These are phyloP conservation scores for Zapus hudsonius DNA, from an alignment of 2,113 vertebrate species.

Conservation along the genomic window DNA sequence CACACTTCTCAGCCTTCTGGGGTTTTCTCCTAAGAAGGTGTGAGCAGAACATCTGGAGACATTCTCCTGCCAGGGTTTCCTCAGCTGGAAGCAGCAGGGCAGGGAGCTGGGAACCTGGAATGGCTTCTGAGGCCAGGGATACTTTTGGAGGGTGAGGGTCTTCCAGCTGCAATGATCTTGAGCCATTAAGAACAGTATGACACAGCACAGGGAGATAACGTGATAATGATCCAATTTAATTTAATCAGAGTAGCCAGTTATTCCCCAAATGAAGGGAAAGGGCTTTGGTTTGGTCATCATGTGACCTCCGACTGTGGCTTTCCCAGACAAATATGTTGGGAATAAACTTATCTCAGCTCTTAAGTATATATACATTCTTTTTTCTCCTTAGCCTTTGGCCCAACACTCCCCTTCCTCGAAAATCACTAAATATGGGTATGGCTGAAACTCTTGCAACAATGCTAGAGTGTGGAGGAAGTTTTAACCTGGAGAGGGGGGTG, in stretches of 20 bases:
- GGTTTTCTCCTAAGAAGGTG: constrained; percentile 25
- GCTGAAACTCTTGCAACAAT: constrained; percentile 48
- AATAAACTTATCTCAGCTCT: constrained; percentile 75
- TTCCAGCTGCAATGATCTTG: not conserved
- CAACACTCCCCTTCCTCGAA: constrained; percentile 51
- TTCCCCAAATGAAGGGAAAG: constrained; percentile 61
- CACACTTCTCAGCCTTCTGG: not conserved
- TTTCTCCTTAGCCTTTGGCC: constrained; percentile 50
- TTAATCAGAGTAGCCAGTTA: constrained; percentile 65
- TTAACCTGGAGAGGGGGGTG: constrained; percentile 49
- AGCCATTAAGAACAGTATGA: not conserved
- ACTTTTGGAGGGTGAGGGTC: not conserved
- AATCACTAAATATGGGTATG: constrained; percentile 80
- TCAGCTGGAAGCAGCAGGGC: not conserved
- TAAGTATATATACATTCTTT: constrained; percentile 53
- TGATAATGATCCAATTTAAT: constrained; percentile 23
- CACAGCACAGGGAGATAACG: not conserved
- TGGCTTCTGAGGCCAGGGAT: not conserved
- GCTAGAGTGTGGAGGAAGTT: constrained; percentile 69
- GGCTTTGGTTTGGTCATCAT: constrained; percentile 13
- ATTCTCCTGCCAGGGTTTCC: not conserved
- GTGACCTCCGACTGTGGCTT: constrained; percentile 65
- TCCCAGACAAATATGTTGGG: constrained; percentile 70
- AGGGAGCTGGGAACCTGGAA: constrained; percentile 36
- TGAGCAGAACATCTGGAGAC: not conserved